phyloP scores from a whole-genome alignment of 2,797 vertebrate species.

The Aselliscus stoliczkanus region DNA sequence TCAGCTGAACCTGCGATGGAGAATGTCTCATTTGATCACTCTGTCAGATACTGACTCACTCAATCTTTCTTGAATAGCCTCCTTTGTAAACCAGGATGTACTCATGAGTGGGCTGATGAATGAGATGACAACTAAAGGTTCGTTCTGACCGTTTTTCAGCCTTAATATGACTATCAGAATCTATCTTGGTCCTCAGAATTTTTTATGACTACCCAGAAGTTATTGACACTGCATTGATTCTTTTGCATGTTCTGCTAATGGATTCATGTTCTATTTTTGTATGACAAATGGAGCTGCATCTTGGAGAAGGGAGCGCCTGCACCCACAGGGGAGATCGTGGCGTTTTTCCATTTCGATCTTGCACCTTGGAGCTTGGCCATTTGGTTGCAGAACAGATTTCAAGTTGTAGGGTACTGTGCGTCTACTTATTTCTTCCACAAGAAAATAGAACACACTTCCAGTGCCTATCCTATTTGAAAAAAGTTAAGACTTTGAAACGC shows the following conservation, averaged over 20 bases:
- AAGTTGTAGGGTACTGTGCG: neutral
- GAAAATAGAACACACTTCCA: neutral
- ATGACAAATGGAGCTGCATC: neutral
- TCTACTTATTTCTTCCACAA: constrained; percentile 30
- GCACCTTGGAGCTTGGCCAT: neutral
- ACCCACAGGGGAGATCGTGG: neutral
- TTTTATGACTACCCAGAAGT: neutral
- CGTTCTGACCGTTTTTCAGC: neutral
- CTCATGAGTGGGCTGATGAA: neutral
- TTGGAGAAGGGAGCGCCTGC: neutral
- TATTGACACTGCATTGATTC: neutral
- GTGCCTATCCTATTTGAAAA: neutral
- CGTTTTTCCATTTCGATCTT: constrained; percentile 13
- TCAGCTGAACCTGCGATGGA: neutral
- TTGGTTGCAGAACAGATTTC: neutral
- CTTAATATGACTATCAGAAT: neutral
- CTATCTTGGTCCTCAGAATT: neutral
- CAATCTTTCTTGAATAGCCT: neutral
- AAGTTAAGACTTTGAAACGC: neutral
- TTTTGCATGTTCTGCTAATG: neutral
- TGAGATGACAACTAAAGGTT: neutral
- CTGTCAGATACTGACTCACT: neutral
- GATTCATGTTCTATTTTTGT: neutral
- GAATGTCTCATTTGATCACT: neutral
- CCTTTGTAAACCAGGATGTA: neutral